Evolutionary conservation across 1,140 invertebrate genomes (phyloP).

Genomic region (Conus ventricosus): DNA sequence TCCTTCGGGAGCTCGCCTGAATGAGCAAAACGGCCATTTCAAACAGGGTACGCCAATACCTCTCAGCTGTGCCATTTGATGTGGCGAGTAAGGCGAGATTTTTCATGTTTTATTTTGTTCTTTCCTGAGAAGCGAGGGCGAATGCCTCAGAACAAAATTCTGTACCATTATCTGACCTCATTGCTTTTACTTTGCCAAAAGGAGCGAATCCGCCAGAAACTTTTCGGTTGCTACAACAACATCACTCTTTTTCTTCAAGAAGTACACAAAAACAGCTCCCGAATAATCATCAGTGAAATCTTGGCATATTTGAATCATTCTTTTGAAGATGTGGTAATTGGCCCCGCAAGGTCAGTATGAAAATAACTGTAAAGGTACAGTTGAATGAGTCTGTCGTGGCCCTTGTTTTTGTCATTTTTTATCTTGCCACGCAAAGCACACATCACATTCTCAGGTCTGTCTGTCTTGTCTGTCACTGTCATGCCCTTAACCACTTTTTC

Average conservation of each 20-base stretch:
- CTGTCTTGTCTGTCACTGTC: too few relatives aligned
- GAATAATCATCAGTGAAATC: slow-evolving; percentile 16
- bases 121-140: too few relatives aligned
- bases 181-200: slow-evolving; percentile 21
- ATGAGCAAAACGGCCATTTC: neutral
- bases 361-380: neutral
- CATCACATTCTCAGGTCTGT: neutral
- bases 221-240: neutral
- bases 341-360: too few relatives aligned
- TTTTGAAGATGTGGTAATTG: too few relatives aligned
- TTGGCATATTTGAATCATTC: neutral
- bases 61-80: slow-evolving; percentile 9
- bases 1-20: neutral
- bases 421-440: neutral
- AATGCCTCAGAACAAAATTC: neutral
- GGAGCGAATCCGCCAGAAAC: slow-evolving; percentile 12
- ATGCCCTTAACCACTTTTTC: too few relatives aligned
- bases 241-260: slow-evolving; percentile 4
- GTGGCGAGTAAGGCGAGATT: neutral
- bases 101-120: too few relatives aligned
- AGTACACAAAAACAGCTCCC: neutral
- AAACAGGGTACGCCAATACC: neutral
- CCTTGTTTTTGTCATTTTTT: neutral
- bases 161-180: neutral
- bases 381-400: neutral